Evolutionary conservation across 1,140 invertebrate species (phyloP), one percentile per base, ranked within the genome.

Genomic region (Eciton burchellii): DNA sequence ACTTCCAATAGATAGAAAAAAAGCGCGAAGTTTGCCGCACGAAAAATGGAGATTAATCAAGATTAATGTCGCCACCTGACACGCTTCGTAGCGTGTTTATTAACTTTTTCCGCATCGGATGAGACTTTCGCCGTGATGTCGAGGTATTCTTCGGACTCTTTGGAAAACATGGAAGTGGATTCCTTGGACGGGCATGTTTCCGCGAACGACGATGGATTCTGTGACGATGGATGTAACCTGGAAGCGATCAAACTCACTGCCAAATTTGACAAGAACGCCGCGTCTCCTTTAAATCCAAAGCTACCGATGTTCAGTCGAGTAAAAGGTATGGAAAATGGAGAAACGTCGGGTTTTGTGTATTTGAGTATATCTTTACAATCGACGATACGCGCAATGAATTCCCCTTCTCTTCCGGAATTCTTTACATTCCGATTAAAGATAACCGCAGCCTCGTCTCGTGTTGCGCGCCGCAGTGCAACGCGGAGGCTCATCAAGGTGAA

Each of bases 71-170:
- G 35, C 14, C 19, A 56, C 47, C 11, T 56, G 19, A 56, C 19
- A 45, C 14, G 63, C 65, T 57, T 29, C 56, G 12, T 19, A n/a
- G 49, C 35, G 35, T 70, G 35, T 57, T 43, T 68, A 57, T 45
- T 68, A 79, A 79, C 62, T 70, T 68, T 35, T 43, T 68, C 47
- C 16, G 41, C 16, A 12, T 3, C 29, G 56, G 41, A 45, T 79
- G 16, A 79, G 56, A 54, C 26, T 79, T 41, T 70, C 35, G 35
- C 11, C 12, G 24, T 12, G 49, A 91, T 91, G 90, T 91, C 90
- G 16, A 47, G 65, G 4, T 91, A 89, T 65, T 91, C 90, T 1
- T 59, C 82, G 47, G 88, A 91, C 21, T 91, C 90, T 9, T 54
- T 91, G 24, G 90, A 91, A 19, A 84, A 76, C n/a, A 41, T 52